Evolutionary conservation across 1,140 invertebrate species (phyloP).

Genomic region (Drosophila lowei): DNA sequence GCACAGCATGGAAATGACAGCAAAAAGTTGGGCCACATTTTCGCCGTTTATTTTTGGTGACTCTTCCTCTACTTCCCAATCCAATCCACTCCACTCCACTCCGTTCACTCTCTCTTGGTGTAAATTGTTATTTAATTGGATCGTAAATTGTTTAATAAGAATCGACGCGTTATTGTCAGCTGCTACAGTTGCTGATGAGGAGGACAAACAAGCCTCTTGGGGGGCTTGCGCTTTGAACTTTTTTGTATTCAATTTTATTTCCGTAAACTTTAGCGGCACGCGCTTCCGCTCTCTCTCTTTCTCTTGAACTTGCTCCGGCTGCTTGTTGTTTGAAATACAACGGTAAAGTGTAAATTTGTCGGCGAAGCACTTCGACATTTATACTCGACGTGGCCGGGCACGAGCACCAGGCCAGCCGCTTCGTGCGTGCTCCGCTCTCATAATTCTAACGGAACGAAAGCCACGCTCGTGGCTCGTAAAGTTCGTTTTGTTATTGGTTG

Average conservation of each 20-base stretch:
- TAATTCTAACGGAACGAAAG: constrained; percentile 57
- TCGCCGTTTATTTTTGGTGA: constrained; percentile 15
- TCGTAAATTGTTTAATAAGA: constrained; percentile 46
- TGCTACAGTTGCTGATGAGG: constrained; percentile 23
- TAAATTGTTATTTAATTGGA: constrained; percentile 12
- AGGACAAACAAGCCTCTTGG: not conserved
- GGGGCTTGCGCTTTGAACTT: constrained; percentile 42
- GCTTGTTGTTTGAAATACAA: constrained; percentile 60
- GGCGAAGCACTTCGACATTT: constrained; percentile 59
- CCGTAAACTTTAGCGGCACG: constrained; percentile 79
- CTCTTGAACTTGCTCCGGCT: constrained; percentile 35
- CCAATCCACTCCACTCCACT: not conserved
- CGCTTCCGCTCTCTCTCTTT: constrained; percentile 52
- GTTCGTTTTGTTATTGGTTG: constrained; percentile 69
- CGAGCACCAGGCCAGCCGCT: constrained; percentile 24
- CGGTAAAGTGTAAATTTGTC: constrained; percentile 58
- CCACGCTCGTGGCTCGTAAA: constrained; percentile 35
- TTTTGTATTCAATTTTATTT: constrained; percentile 60
- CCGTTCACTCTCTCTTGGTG: not conserved
- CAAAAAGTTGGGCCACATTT: constrained; percentile 77
- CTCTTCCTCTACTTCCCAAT: constrained; percentile 1
- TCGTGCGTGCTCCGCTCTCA: constrained; percentile 67
- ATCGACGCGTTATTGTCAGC: constrained; percentile 32
- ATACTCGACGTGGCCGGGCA: constrained; percentile 43
- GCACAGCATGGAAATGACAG: constrained; percentile 61